Evolutionary conservation across 1,140 invertebrate genomes (phyloP), one percentile per base, ranked within the genome.

Genomic region (Apis laboriosa): DNA sequence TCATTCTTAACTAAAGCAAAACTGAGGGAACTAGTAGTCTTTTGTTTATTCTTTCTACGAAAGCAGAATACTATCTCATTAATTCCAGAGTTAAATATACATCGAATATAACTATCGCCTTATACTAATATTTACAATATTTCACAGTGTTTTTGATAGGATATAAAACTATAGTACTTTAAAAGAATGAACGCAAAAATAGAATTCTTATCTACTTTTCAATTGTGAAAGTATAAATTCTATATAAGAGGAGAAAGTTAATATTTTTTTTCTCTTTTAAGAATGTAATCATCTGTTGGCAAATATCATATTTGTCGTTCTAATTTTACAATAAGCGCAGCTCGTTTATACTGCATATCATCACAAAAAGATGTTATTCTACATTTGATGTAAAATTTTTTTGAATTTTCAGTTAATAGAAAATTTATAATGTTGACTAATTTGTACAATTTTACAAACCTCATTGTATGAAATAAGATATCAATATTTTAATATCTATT

Each of bases 71-170:
- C 61, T 83, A 70, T 67, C 58, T 49, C 70, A 86, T 53, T 85
- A 64, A 85, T 58, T 76, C 34, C 71, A 58, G 55, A 84, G 79
- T 88, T 86, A 70, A 77, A 84, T 86, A 89, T 80, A 72, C 85
- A 84, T 88, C 24, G 74, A 86, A 82, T 88, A 84, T 68, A 80
- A 84, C 61, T 86, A 88, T 88, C 21, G 43, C 68, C 78, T 89
- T 89, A 88, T n/a, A 15, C 79, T 89, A 88, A 77, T 89, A 88
- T 89, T 77, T 89, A 89, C 88, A 89, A 56, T 89, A 89, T 89
- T 79, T 88, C 87, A 89, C 88, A 89, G 84, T 55, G 21, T 83
- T 83, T 68, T 28, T 55, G 76, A 68, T 75, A 86, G 51, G 28
- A 80, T 88, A 88, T 63, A 88, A 87, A 88, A 87, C 86, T 88